These are phyloP conservation scores for Leucoptera coffeella DNA, from an alignment of 2,888 invertebrate species.

Conservation along the genomic window DNA sequence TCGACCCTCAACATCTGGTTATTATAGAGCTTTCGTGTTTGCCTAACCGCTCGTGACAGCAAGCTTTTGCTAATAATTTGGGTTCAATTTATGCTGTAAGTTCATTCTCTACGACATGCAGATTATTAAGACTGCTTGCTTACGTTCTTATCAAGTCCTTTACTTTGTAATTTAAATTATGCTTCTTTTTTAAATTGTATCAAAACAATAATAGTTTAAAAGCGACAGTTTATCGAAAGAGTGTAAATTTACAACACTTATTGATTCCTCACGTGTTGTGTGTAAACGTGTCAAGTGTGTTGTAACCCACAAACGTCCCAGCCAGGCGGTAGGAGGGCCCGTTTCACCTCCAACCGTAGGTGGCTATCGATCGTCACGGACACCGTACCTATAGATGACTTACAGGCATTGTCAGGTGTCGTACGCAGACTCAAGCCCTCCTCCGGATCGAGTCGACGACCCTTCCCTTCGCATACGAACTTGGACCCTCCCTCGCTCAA, in stretches of 20 bases:
- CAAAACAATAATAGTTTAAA: too few species aligned
- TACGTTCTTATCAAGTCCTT: background rate
- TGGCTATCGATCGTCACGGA: constrained; percentile 3
- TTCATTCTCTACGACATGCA: background rate
- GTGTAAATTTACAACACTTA: too few species aligned
- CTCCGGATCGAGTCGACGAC: constrained; percentile 12
- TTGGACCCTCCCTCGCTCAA: constrained; percentile 10
- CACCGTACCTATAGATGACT: constrained; percentile 4
- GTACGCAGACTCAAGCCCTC: constrained; percentile 3
- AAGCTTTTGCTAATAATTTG: background rate
- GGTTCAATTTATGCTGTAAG: background rate
- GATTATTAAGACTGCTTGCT: background rate
- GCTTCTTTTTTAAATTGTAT: constrained; percentile 10
- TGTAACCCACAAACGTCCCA: too few species aligned
- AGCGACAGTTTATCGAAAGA: too few species aligned
- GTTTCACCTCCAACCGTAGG: constrained; percentile 2
- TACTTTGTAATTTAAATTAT: background rate
- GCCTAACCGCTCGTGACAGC: too few species aligned
- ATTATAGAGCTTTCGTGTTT: too few species aligned
- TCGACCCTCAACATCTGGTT: background rate
- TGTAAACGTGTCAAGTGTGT: too few species aligned
- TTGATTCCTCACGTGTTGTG: too few species aligned
- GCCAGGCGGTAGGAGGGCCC: too few species aligned
- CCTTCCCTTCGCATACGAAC: constrained; percentile 13
- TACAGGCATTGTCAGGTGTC: constrained; percentile 3